A percentile compares a stretch with the other conserved stretches of the same genome.
These are phyloP conservation scores for Dermatophagoides farinae DNA, from an alignment of 1,140 invertebrate genomes.

Conservation along the genomic window DNA sequence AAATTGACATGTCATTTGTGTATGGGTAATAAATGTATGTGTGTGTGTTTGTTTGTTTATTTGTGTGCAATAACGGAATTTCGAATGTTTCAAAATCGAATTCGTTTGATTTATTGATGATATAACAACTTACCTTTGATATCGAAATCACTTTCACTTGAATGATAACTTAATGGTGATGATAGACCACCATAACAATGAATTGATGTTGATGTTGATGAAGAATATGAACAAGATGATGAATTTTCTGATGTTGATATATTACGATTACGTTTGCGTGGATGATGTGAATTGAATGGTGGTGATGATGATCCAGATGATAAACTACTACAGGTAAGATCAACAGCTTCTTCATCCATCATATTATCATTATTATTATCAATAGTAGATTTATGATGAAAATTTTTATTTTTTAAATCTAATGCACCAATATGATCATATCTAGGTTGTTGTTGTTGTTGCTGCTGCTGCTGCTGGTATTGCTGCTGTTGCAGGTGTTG, in stretches of 20 bases:
- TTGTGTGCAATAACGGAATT: too few species aligned
- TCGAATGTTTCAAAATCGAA: too few species aligned
- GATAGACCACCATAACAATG: background rate
- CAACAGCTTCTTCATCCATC: background rate
- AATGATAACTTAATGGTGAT: conserved; percentile 4
- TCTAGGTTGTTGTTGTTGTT: background rate
- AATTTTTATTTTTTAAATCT: conserved; percentile 1
- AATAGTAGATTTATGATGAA: background rate
- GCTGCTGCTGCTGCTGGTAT: background rate
- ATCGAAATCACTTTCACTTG: conserved; percentile 8
- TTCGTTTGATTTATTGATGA: too few species aligned
- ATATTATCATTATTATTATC: background rate
- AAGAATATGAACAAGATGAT: too few species aligned
- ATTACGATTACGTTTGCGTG: background rate
- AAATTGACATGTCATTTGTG: too few species aligned
- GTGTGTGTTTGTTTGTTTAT: too few species aligned
- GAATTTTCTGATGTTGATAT: too few species aligned
- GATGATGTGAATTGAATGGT: background rate
- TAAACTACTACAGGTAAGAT: background rate
- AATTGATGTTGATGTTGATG: background rate
- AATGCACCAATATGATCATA: background rate
- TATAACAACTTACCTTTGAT: background rate
- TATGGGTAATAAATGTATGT: too few species aligned
- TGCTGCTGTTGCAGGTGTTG: too few species aligned
- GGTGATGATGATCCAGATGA: background rate